Evolutionary conservation across 2,113 vertebrate genomes (phyloP).

Genomic region (Odobenus rosmarus): DNA sequence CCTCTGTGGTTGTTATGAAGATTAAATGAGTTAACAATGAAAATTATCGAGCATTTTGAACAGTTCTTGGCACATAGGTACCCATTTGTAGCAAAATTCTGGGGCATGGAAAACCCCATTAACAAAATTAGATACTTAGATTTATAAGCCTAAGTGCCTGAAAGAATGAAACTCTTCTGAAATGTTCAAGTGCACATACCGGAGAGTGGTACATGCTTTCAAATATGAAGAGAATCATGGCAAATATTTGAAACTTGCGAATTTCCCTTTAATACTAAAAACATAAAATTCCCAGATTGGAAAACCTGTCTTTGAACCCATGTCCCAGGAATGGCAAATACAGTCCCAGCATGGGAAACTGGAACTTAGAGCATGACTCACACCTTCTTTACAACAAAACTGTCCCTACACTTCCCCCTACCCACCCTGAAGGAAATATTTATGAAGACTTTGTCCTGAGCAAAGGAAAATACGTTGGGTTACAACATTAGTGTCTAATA

Average conservation of each 20-base stretch:
- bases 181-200: neutral
- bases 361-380: neutral
- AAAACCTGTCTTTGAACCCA: neutral
- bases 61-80: neutral
- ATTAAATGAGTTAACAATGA: constrained; percentile 14
- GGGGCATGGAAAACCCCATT: neutral
- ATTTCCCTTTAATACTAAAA: neutral
- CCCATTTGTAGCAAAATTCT: neutral
- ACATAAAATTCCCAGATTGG: neutral
- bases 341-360: neutral
- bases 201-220: neutral
- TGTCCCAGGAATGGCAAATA: neutral
- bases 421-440: neutral
- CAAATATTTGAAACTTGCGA: neutral
- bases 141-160: neutral
- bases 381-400: neutral
- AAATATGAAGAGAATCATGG: neutral
- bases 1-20: neutral
- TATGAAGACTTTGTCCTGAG: neutral
- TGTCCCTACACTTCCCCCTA: neutral
- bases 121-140: neutral
- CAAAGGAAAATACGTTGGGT: neutral
- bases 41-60: neutral
- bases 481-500: neutral
- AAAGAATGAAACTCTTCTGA: neutral